A percentile compares a stretch with the other conserved stretches of the same genome.
These are phyloP conservation scores for Eurystomus glaucurus DNA, from an alignment of 2,797 vertebrate genomes.

Conservation along the genomic window DNA sequence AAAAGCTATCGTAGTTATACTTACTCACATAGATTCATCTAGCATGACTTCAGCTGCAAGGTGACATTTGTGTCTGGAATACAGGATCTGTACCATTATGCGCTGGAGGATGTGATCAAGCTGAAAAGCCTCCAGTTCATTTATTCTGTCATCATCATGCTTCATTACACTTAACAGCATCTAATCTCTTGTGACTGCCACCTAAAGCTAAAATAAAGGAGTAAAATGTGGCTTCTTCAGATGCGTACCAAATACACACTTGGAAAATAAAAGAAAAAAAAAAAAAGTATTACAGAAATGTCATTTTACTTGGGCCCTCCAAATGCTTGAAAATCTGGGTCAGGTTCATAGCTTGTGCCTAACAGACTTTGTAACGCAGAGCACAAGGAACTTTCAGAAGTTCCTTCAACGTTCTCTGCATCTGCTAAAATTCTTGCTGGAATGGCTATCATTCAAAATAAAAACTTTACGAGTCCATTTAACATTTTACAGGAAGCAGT, in stretches of 20 bases:
- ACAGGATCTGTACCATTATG: background rate
- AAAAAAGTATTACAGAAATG: background rate
- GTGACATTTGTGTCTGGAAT: background rate
- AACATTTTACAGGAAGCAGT: background rate
- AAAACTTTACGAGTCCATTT: background rate
- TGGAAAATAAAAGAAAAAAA: background rate
- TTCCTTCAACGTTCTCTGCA: background rate
- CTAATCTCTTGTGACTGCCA: background rate
- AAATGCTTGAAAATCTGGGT: background rate
- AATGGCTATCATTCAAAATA: background rate
- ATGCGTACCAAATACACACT: background rate
- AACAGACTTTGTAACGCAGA: background rate
- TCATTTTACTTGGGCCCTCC: background rate
- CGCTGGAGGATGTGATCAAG: background rate
- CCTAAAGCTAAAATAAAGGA: conserved; percentile 7
- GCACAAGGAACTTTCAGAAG: background rate
- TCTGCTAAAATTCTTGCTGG: background rate
- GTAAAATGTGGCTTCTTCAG: background rate
- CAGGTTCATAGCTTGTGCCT: background rate
- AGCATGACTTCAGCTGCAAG: background rate
- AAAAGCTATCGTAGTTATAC: background rate
- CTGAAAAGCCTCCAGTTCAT: background rate
- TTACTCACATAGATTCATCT: background rate
- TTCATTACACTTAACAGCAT: background rate
- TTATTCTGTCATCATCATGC: background rate